Evolutionary conservation across 2,888 invertebrate genomes (phyloP).

Genomic region (Eristalis tenax): DNA sequence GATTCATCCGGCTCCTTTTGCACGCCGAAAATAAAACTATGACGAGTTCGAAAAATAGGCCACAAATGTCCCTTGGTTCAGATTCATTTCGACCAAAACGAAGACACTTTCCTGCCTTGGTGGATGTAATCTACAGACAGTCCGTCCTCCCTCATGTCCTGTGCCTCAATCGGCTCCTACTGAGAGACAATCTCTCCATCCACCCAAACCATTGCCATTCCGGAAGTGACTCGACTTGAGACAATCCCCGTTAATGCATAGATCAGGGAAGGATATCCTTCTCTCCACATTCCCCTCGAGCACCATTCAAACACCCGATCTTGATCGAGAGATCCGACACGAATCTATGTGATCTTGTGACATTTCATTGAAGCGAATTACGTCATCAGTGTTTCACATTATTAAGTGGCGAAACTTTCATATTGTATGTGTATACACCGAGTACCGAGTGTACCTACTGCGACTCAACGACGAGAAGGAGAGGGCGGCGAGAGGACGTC

Average conservation of each 20-base stretch:
- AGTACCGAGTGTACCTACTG: neutral
- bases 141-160: too few relatives aligned
- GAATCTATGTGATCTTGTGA: constrained; percentile 17
- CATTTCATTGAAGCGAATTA: constrained; percentile 19
- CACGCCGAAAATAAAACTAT: too few relatives aligned
- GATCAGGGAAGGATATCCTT: neutral
- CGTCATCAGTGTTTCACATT: constrained; percentile 30
- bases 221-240: neutral
- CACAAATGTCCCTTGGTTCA: too few relatives aligned
- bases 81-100: too few relatives aligned
- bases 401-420: constrained; percentile 27
- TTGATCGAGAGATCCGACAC: neutral
- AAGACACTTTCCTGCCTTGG: too few relatives aligned
- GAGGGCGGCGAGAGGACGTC: neutral
- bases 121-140: too few relatives aligned
- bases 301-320: neutral
- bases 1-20: too few relatives aligned
- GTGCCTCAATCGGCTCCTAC: too few relatives aligned
- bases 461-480: neutral
- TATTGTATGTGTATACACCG: neutral
- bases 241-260: neutral
- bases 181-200: too few relatives aligned
- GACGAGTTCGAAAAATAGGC: too few relatives aligned
- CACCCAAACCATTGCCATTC: too few relatives aligned
- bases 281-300: neutral